Evolutionary conservation across 2,888 invertebrate genomes (phyloP), one percentile per base, ranked within the genome.

Genomic region (Drosophila paucipuncta): DNA sequence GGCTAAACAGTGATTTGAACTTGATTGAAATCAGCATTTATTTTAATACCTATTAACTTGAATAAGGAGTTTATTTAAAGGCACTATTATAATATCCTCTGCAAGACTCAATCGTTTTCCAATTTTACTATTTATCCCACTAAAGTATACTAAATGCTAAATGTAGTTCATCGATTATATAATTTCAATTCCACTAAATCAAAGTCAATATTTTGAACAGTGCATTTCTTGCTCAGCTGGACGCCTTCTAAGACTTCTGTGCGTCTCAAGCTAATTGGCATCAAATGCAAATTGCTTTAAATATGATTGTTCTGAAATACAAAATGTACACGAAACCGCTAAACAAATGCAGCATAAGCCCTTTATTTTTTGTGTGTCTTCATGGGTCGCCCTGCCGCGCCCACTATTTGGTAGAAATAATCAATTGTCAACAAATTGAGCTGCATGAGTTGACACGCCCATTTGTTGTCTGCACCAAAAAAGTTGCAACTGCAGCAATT

Each of bases 281-380:
- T 49, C n/a, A 18, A 33, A 28, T 31, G 22, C 35, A 61, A 61
- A 68, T 68, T 54, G 60, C 41, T 35, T 61, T 18, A 60, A 72
- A 73, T 65, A 25, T 55, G 37, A 54, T 71, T 63, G 39, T 50
- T 37, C 54, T 58, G 43, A 25, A 43, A 59, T 50, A 47, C 60
- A 64, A 54, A 61, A 59, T 73, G 61, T 60, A 10, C 18, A 18
- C 39, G 74, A 82, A 86, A 82, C 88, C 85, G 81, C 85, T 70
- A 77, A 86, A 81, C 83, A 85, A 89, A 79, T 86, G 89, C 85
- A 89, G 85, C 81, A 89, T 80, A 80, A 67, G 78, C 80, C 73
- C 69, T 82, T 71, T 83, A 68, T 50, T 73, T 64, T 13, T 28
- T 11, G 22, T 28, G 35, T 25, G 35, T 16, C 10, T 11, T 22